A percentile compares a stretch with the other conserved stretches of the same genome.
Evolutionary conservation across 2,888 invertebrate species (phyloP).

Genomic region (Cactoblastis cactorum): DNA sequence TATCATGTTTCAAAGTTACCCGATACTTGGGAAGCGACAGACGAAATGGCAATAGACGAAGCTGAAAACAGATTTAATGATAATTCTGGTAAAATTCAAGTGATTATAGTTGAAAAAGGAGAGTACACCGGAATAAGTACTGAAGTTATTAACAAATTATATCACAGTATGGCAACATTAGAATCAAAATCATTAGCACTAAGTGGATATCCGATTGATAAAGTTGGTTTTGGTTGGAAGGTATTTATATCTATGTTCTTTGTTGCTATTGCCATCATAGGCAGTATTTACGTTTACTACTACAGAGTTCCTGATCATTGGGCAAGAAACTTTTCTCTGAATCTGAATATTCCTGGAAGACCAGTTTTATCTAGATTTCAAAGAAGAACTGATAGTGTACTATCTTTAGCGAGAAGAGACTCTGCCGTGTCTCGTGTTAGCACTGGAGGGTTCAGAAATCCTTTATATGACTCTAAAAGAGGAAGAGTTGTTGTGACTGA

Average conservation of each 20-base stretch:
- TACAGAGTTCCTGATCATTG: constrained; percentile 34
- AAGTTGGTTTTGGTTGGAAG: constrained; percentile 47
- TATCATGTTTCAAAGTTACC: constrained; percentile 52
- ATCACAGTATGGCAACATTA: constrained; percentile 37
- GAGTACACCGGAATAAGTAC: constrained; percentile 56
- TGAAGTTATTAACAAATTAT: constrained; percentile 44
- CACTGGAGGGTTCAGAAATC: constrained; percentile 61
- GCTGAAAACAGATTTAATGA: not conserved
- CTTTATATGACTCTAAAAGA: constrained; percentile 62
- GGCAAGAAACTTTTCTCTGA: constrained; percentile 18
- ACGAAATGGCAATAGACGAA: not conserved
- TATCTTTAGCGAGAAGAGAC: constrained; percentile 61
- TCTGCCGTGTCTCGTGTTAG: constrained; percentile 39
- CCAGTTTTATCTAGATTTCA: constrained; percentile 41
- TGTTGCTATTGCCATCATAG: constrained; percentile 42
- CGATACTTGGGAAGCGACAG: constrained; percentile 20
- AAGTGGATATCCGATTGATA: constrained; percentile 54
- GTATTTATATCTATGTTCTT: constrained; percentile 59
- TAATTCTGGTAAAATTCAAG: constrained; percentile 39
- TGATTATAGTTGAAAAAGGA: constrained; percentile 56
- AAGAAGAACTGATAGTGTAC: constrained; percentile 60
- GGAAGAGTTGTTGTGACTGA: constrained; percentile 52
- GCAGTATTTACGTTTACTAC: constrained; percentile 53
- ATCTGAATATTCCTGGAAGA: not conserved
- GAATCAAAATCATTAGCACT: constrained; percentile 41